Percentiles rank a stretch among this genome's conserved stretches.
phyloP scores from a whole-genome alignment of 2,888 invertebrate species.

The Hetaerina titia region DNA sequence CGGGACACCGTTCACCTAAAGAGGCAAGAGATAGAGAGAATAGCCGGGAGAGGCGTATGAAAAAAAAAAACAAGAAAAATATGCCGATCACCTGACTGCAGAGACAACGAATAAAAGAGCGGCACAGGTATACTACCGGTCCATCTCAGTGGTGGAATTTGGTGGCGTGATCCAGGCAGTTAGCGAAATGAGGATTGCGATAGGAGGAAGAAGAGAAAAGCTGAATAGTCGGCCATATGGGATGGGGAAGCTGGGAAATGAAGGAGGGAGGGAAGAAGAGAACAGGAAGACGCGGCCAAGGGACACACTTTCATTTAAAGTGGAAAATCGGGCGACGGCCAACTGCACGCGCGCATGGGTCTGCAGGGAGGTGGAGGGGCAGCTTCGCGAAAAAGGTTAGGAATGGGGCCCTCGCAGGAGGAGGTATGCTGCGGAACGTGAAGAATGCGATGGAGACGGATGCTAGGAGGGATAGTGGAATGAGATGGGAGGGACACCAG shows the following conservation, averaged over 20 bases:
- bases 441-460: not conserved
- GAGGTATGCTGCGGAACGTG: not conserved
- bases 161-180: constrained; percentile 36
- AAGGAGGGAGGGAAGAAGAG: not conserved
- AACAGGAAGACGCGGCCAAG: not conserved
- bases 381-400: constrained; percentile 21
- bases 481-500: not conserved
- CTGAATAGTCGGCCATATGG: too few relatives aligned
- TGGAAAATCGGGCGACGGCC: not conserved
- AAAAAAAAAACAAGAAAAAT: not conserved
- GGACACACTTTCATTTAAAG: constrained; percentile 36
- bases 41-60: too few relatives aligned
- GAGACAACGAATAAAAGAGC: not conserved
- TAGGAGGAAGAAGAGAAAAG: too few relatives aligned
- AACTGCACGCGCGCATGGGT: too few relatives aligned
- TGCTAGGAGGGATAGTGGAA: not conserved
- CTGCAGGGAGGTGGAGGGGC: not conserved
- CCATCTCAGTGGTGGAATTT: constrained; percentile 16
- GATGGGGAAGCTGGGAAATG: not conserved
- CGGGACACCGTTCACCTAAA: too few relatives aligned
- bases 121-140: not conserved
- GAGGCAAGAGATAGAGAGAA: too few relatives aligned
- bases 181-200: constrained; percentile 14
- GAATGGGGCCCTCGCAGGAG: not conserved
- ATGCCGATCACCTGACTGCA: not conserved